Base-by-base conservation (phyloP, 2,113 vertebrate genomes). In the Indicator indicator region DNA sequence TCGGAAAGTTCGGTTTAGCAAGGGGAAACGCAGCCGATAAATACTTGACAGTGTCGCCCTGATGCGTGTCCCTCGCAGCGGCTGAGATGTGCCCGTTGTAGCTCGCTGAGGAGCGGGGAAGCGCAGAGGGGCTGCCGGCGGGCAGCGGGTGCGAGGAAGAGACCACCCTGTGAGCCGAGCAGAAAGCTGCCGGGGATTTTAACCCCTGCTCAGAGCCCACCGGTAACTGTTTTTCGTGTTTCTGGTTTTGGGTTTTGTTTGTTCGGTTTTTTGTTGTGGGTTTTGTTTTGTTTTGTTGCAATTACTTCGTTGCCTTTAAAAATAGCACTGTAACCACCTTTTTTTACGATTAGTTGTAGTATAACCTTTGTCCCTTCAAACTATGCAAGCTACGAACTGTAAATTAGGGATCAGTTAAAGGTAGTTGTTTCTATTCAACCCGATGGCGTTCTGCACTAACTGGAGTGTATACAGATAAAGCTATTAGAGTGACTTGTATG, bases 301-400 rank as follows among this genome's bases (percentile, higher is more conserved):
- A 97, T 97, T 97, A 97, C 96, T 95, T 97, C 97, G 97, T 95
- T 98, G 97, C 97, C 97, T 98, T 98, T 97, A 95, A 97, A 97
- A 98, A 96, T 95, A 97, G 97, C 97, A 97, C 97, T 98, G 95
- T 98, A 98, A 97, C 96, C 96, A 97, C 92, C 95, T 98, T 97
- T 97, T 97, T 97, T 98, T 97, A 95, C 92, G 88, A 98, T 98
- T 98, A 97, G 97, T 97, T 88, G 67, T 97, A 98, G 97, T 95
- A 74, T 98, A 97, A 98, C 95, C 96, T 97, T 97, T 98, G 96
- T 97, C 97, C 98, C 97, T 98, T 98, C 96, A 95, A 98, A 97
- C 98, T 98, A 98, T 98, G 98, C 98, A 98, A 98, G 97, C 96
- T 97, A 94, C 96, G 97, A 98, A 97, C 93, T 98, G 96, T 98